phyloP scores from a whole-genome alignment of 2,888 invertebrate genomes.

The Eudasyphora cyanicolor region DNA sequence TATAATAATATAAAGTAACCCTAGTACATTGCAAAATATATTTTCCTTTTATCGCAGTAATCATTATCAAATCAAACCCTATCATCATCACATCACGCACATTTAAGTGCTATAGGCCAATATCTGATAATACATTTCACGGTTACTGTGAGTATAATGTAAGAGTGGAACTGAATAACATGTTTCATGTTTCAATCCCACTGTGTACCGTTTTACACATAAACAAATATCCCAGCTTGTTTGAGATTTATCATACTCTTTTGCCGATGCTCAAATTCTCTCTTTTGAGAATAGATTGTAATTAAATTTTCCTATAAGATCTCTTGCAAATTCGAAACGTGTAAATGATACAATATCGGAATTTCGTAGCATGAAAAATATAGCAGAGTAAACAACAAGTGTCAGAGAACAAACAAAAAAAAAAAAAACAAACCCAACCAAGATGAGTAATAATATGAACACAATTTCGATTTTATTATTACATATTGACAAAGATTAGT shows the following conservation, averaged over 20 bases:
- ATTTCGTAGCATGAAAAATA: not conserved
- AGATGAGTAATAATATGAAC: no score
- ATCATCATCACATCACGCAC: not conserved
- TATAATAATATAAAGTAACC: no score
- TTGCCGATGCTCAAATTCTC: not conserved
- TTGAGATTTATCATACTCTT: not conserved
- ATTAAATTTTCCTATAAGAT: not conserved
- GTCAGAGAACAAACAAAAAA: not conserved
- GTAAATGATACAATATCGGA: not conserved
- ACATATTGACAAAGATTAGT: no score
- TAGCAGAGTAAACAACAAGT: constrained; percentile 1
- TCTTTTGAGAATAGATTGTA: not conserved
- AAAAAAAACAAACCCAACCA: not conserved
- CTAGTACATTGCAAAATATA: no score
- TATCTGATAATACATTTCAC: not conserved
- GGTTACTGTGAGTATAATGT: no score
- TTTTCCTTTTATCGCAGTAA: no score
- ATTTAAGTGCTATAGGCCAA: not conserved
- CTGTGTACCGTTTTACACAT: no score
- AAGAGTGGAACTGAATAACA: not conserved
- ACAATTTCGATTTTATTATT: no score
- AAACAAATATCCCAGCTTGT: not conserved
- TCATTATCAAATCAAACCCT: no score
- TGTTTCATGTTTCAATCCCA: not conserved
- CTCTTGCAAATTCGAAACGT: not conserved